These are phyloP conservation scores for Amblyjoppa fuscipennis DNA, from an alignment of 2,888 invertebrate species.

Conservation along the genomic window DNA sequence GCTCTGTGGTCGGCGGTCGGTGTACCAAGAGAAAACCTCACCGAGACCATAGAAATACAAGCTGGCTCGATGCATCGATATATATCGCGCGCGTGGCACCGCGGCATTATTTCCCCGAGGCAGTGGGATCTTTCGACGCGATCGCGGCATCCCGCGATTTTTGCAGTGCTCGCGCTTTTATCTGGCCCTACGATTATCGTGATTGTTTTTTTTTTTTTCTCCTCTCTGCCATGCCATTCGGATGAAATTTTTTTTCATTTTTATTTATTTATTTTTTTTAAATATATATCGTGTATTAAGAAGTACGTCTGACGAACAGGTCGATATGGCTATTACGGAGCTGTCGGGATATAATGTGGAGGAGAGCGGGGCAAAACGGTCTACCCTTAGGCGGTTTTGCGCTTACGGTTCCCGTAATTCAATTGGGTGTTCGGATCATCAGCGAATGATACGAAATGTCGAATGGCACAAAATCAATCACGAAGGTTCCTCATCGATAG, in stretches of 20 bases:
- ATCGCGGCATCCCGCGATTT: not conserved
- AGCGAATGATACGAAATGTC: too few species aligned
- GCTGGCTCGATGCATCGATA: not conserved
- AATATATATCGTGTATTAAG: too few species aligned
- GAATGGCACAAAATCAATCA: too few species aligned
- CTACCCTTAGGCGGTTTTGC: too few species aligned
- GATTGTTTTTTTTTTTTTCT: not conserved
- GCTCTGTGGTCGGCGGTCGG: not conserved
- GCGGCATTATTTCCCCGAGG: not conserved
- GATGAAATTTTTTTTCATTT: not conserved
- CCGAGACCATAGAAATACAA: not conserved
- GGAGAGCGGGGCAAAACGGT: too few species aligned
- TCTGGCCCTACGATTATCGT: not conserved
- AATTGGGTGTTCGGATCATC: too few species aligned
- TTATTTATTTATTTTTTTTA: not conserved
- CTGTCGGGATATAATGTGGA: too few species aligned
- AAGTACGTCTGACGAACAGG: too few species aligned
- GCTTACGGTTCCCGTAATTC: too few species aligned
- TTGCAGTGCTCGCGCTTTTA: not conserved
- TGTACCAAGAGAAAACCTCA: constrained; percentile 1
- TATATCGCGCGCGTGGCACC: constrained; percentile 8
- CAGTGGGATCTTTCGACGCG: not conserved
- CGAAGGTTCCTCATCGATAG: too few species aligned
- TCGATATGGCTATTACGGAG: too few species aligned
- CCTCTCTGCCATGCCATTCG: not conserved